phyloP scores from a whole-genome alignment of 2,888 invertebrate species.

The Agrochola litura region DNA sequence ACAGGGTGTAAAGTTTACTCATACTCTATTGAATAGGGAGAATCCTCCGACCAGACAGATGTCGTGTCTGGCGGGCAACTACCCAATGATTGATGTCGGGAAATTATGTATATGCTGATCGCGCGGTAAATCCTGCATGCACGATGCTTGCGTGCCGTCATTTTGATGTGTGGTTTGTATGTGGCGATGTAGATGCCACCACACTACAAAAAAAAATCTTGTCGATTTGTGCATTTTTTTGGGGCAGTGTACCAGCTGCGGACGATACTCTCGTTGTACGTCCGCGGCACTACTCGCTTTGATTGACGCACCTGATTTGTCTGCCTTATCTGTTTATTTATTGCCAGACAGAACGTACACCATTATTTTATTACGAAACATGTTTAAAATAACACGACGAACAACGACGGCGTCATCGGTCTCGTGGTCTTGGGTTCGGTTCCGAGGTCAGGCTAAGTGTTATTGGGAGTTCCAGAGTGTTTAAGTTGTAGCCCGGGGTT shows the following conservation, averaged over 20 bases:
- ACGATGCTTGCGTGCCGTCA: no score
- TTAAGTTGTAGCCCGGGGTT: neutral
- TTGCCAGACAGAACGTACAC: conserved; percentile 1
- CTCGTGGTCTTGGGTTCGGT: neutral
- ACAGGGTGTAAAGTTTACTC: no score
- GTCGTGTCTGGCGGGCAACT: no score
- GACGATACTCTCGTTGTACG: conserved; percentile 54
- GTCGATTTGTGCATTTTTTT: neutral
- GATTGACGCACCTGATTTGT: conserved; percentile 58
- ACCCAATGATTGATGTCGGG: no score
- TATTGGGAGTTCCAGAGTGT: neutral
- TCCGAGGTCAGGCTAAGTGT: neutral
- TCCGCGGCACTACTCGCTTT: conserved; percentile 40
- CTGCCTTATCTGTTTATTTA: conserved; percentile 49
- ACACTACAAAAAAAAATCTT: neutral
- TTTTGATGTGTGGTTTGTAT: no score
- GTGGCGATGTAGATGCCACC: no score
- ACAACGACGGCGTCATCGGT: neutral
- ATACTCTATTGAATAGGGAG: no score
- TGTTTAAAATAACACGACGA: neutral
- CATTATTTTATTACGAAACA: neutral
- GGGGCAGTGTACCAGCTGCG: neutral
- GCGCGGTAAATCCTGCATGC: no score
- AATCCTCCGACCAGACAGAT: no score
- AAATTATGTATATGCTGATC: no score